Percentiles rank a stretch among this genome's conserved stretches.
Evolutionary conservation across 2,888 invertebrate species (phyloP).

Genomic region (Ophion slaviceki): DNA sequence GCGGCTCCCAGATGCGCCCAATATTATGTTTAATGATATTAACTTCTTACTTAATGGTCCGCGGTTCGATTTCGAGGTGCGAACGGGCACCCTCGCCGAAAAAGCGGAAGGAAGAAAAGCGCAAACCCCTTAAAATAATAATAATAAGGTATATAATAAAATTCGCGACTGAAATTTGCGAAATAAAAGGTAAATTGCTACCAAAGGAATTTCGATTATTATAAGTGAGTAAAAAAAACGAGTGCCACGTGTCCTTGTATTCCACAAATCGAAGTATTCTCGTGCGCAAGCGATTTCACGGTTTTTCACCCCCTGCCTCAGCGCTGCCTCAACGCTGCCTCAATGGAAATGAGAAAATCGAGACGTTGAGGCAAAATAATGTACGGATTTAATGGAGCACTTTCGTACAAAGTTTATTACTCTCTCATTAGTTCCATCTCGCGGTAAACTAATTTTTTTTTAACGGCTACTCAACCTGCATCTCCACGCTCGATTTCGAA

Average conservation of each 20-base stretch:
- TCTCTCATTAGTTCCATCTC: slow-evolving; percentile 57
- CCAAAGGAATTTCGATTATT: slow-evolving; percentile 56
- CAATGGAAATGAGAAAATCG: slow-evolving; percentile 14
- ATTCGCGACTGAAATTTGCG: slow-evolving; percentile 78
- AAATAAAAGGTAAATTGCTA: slow-evolving; percentile 52
- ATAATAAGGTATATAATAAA: slow-evolving; percentile 68
- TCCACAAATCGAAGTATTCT: slow-evolving; percentile 6
- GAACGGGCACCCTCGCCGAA: slow-evolving; percentile 69
- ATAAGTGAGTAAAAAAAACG: background rate
- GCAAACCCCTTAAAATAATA: slow-evolving; percentile 1
- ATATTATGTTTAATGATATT: slow-evolving; percentile 84
- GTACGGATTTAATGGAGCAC: slow-evolving; percentile 61
- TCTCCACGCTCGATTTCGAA: slow-evolving; percentile 44
- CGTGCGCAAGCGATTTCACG: slow-evolving; percentile 20
- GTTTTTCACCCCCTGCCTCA: slow-evolving; percentile 21
- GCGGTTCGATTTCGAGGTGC: slow-evolving; percentile 83
- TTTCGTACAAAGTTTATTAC: slow-evolving; percentile 56
- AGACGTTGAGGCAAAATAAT: slow-evolving; percentile 39
- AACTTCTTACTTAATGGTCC: slow-evolving; percentile 84
- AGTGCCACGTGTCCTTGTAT: background rate
- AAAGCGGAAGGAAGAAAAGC: slow-evolving; percentile 54
- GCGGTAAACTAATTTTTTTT: slow-evolving; percentile 53
- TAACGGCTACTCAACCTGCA: slow-evolving; percentile 24
- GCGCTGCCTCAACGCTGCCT: background rate
- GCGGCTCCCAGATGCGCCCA: slow-evolving; percentile 84